Evolutionary conservation across 2,113 vertebrate genomes (phyloP), one percentile per base, ranked within the genome.

Genomic region (Dasyornis broadbenti): DNA sequence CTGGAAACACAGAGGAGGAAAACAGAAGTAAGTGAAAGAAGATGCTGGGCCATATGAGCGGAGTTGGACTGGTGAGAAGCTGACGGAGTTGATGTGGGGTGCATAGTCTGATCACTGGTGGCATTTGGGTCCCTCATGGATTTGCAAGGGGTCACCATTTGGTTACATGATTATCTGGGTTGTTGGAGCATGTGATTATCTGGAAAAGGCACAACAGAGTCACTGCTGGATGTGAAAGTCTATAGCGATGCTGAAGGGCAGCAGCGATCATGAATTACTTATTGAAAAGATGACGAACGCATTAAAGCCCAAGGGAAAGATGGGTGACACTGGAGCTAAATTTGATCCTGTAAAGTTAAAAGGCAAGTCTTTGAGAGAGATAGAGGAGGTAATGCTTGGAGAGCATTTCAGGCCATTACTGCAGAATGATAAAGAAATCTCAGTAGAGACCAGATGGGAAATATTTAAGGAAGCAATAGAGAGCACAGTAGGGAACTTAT

Each of bases 401-500:
- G 95, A 93, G 47, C 2, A 31, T 60, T 92, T 94, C 92, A 95
- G 86, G n/a, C 71, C 88, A 70, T 95, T 92, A 90, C 61, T 92
- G 27, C 6, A 2, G 71, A 92, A 86, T 1, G 68, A 93, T 84
- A 96, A 95, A 86, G 80, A 83, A 96, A 84, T 90, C 92, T 92
- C 86, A 78, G 89, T 40, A 40, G 89, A 94, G 52, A 78, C 86
- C 95, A 96, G 92, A 95, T 94, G 95, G 94, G 86, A 89, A 94
- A 95, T 94, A 90, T 90, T 94, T 97, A 94, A 96, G 91, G 86
- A 93, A 92, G 86, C 80, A 95, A 95, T 91, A 96, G 89, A 81
- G 42, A 93, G 44, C 85, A 63, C 95, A 92, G 91, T 71, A 60
- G 94, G 92, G 72, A 95, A 81, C 89, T 93, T 93, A 93, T 7